phyloP scores from a whole-genome alignment of 2,113 vertebrate genomes.

The Phaethon lepturus region DNA sequence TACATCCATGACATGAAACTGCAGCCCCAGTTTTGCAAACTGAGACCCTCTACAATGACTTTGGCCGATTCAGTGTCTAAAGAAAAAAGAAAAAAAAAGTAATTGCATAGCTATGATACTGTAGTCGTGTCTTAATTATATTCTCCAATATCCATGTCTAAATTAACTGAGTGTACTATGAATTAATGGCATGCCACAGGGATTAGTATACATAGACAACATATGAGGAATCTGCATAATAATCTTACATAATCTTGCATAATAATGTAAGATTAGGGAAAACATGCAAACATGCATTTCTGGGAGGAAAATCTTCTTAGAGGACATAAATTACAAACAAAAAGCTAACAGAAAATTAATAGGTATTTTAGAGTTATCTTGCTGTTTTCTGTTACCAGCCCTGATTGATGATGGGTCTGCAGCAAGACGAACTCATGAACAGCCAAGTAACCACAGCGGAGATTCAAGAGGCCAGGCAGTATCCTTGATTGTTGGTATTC shows the following conservation, averaged over 20 bases:
- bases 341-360: not conserved
- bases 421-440: not conserved
- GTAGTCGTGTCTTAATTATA: not conserved
- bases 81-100: not conserved
- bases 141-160: not conserved
- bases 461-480: not conserved
- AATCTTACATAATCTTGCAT: no score
- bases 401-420: not conserved
- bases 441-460: fast-evolving
- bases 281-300: not conserved
- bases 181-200: not conserved
- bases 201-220: not conserved
- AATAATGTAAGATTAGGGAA: not conserved
- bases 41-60: not conserved
- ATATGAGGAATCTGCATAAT: not conserved
- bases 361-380: not conserved
- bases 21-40: not conserved
- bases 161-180: not conserved
- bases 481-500: not conserved
- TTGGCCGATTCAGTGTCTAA: not conserved
- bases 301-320: not conserved
- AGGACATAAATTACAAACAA: not conserved
- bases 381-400: not conserved
- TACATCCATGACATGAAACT: not conserved
- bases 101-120: not conserved